Evolutionary conservation across 1,140 invertebrate species (phyloP).

Genomic region (Babylonia areolata): DNA sequence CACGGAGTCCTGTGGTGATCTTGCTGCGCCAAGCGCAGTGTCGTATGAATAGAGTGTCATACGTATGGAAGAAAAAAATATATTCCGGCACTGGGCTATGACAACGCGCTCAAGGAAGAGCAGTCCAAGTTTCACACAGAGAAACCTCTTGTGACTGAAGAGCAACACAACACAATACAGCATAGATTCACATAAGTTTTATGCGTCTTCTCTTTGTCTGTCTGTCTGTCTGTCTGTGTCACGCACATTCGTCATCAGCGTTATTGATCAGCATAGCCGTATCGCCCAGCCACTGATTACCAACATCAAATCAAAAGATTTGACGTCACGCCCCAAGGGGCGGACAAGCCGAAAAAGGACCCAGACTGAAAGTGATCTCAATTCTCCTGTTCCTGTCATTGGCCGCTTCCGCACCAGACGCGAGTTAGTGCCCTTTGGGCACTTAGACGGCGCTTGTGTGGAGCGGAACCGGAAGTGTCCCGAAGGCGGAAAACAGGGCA

Average conservation of each 20-base stretch:
- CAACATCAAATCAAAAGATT: neutral
- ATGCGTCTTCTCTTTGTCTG: too few species aligned
- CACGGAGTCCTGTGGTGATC: too few species aligned
- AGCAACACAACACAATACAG: too few species aligned
- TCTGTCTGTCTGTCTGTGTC: too few species aligned
- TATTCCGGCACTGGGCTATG: too few species aligned
- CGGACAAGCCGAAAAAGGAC: neutral
- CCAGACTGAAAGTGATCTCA: neutral
- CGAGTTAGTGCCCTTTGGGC: slow-evolving; percentile 4
- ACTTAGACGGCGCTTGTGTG: neutral
- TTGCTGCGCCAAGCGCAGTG: too few species aligned
- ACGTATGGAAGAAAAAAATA: too few species aligned
- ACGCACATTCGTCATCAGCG: neutral
- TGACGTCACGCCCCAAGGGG: slow-evolving; percentile 15
- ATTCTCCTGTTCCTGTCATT: slow-evolving; percentile 4
- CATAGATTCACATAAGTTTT: too few species aligned
- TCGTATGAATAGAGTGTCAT: too few species aligned
- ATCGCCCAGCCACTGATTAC: slow-evolving; percentile 3
- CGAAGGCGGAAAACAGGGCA: slow-evolving; percentile 2
- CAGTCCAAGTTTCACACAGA: too few species aligned
- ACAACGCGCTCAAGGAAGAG: too few species aligned
- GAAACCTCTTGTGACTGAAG: too few species aligned
- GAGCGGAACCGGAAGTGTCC: slow-evolving; percentile 16
- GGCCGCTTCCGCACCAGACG: slow-evolving; percentile 19
- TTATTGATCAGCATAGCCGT: neutral